These are phyloP conservation scores for Psephotus haematonotus DNA, from an alignment of 2,113 vertebrate genomes.

Conservation along the genomic window DNA sequence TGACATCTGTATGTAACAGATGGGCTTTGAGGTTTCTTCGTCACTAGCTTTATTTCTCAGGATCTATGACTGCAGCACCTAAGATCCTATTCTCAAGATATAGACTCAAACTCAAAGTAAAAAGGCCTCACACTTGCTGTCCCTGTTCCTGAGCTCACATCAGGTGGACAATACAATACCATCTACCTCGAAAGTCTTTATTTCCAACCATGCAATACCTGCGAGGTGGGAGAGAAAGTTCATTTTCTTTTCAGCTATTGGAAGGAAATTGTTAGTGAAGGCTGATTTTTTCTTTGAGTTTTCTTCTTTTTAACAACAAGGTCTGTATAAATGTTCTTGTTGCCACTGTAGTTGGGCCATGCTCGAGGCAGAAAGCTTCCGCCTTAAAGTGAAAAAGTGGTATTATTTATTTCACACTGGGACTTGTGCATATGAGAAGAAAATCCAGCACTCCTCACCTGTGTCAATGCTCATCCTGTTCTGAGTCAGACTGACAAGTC, in stretches of 20 bases:
- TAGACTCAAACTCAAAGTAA: background rate
- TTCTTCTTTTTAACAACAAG: background rate
- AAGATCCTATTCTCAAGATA: conserved; percentile 10
- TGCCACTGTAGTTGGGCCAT: background rate
- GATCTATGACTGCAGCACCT: conserved; percentile 63
- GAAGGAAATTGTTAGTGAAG: background rate
- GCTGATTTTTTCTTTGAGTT: background rate
- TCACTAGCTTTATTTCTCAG: conserved; percentile 60
- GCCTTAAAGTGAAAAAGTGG: conserved; percentile 3
- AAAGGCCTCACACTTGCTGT: background rate
- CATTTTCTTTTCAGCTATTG: background rate
- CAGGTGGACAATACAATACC: background rate
- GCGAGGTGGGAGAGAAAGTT: background rate
- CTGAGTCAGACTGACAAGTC: background rate
- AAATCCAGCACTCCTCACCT: background rate
- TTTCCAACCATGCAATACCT: background rate
- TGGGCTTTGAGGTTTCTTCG: conserved; percentile 73
- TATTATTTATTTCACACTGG: conserved; percentile 22
- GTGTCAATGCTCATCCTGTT: background rate
- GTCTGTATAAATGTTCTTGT: background rate
- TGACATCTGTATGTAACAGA: conserved; percentile 76
- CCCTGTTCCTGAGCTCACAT: background rate
- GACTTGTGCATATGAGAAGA: background rate
- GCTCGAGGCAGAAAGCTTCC: background rate
- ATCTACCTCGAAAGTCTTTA: background rate